Evolutionary conservation across 2,888 invertebrate species (phyloP), one percentile per base, ranked within the genome.

Genomic region (Drosophila subsilvestris): DNA sequence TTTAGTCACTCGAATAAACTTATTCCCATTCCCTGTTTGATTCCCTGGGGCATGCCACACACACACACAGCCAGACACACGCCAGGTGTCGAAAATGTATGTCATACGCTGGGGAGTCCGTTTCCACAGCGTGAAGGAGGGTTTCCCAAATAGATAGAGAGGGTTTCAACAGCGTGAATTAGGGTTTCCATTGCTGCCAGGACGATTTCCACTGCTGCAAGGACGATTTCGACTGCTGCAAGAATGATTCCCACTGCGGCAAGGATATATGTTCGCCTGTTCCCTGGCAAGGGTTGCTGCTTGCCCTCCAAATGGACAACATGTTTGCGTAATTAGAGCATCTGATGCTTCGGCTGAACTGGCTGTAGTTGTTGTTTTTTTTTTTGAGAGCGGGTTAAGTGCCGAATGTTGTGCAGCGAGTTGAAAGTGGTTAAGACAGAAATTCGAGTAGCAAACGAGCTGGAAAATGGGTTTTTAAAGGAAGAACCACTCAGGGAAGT

Each of bases 1-100:
- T 54, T 73, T 77, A 61, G 78, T 49, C 56, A 50, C 27, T 45
- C 32, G 50, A 47, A 43, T 44, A 18, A 51, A 48, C 47, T 42
- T 47, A 42, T 47, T 27, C 27, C 45, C 66, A 78, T 74, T 63
- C 55, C 43, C 25, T 43, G 54, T 29, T 7, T 17, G 14, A 48
- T 48, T 77, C 85, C 79, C 85, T 29, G 68, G 80, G 56, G 85
- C 54, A 69, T 59, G 63, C 51, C 56, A 45, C 17, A 27, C 25
- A 18, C 61, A 50, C 47, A 12, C 32, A 32, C 32, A 48, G 63
- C 70, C 5, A 57, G 60, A 62, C 80, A 74, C 79, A 74, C 74
- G 77, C 80, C 87, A 85, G 85, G 87, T 85, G 85, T 85, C 82
- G 79, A 74, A 78, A 78, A 76, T 78, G 44, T 37, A 7, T 37